Conservation (phyloP, 2,113 vertebrate species). For the Semicossyphus pulcher region DNA sequence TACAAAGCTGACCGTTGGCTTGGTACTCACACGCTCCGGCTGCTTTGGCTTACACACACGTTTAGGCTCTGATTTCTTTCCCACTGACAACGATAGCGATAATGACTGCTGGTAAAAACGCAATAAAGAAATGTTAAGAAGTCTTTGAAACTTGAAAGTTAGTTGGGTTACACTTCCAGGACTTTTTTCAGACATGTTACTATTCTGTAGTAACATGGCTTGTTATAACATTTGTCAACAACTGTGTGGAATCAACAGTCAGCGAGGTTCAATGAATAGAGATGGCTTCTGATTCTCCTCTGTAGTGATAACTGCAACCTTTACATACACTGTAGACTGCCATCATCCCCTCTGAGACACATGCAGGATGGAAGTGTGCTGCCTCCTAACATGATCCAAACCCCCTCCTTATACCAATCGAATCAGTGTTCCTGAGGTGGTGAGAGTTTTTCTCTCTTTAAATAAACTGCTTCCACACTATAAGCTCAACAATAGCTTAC, state of each 20-base stretch:
- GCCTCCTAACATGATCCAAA: too few relatives aligned
- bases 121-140: constrained; percentile 76
- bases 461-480: neutral
- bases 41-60: constrained; percentile 83
- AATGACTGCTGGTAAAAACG: constrained; percentile 84
- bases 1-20: constrained; percentile 65
- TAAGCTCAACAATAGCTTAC: too few relatives aligned
- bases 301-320: neutral
- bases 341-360: too few relatives aligned
- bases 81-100: constrained; percentile 83
- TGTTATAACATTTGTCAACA: neutral
- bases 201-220: neutral
- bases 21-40: constrained; percentile 85
- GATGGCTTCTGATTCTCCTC: neutral
- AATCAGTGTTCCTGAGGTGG: neutral
- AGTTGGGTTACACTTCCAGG: constrained; percentile 4
- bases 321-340: neutral
- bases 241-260: neutral
- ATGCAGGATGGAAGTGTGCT: too few relatives aligned
- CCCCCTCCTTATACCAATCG: neutral
- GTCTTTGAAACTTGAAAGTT: constrained; percentile 17
- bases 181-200: neutral
- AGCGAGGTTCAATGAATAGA: neutral
- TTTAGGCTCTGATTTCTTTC: constrained; percentile 83
- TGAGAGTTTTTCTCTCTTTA: neutral